Base-by-base conservation (phyloP, 2,797 vertebrate species). In the Holocentrus rufus region DNA sequence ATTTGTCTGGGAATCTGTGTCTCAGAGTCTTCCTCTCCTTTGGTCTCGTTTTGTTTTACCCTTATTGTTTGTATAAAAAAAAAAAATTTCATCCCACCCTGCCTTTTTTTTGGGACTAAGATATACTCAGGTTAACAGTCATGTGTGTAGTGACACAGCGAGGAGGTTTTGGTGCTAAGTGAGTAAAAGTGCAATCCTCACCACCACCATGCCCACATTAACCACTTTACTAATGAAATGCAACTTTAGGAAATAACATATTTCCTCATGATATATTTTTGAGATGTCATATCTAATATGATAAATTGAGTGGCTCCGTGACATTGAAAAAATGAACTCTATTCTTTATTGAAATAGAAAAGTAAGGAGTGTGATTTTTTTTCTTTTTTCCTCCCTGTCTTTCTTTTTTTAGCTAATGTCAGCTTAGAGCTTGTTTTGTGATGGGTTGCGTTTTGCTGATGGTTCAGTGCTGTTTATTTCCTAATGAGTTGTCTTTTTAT, bases 91-190 rank as follows among this genome's bases (percentile, higher is more conserved):
- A 14, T 31, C 47, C 10, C 42, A 46, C 50, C 52, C n/a, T n/a
- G 53, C 57, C 20, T 27, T 18, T 76, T 46, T 77, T 49, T 44
- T 78, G 42, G 57, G 56, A 74, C 73, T 73, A 56, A 22, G 50
- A 74, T 80, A 65, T 84, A 85, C 87, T 91, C 88, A 87, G 86
- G 88, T 73, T 54, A 69, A 86, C 76, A 73, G 61, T 81, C 11
- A 53, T 80, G 75, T 70, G 56, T 72, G 69, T n/a, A 17, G 54
- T 59, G 30, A 65, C n/a, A 30, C 44, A 53, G 68, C 76, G 39
- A 30, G 20, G 23, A 47, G n/a, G 11, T 59, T 82, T 47, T 69
- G 79, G 72, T 86, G 87, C 79, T 72, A 59, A 58, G 27, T 67
- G 55, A 73, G 64, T 31, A 64, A 31, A 64, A 30, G 56, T 79